Base-by-base conservation (phyloP, 1,140 invertebrate species). In the Acromyrmex heyeri region DNA sequence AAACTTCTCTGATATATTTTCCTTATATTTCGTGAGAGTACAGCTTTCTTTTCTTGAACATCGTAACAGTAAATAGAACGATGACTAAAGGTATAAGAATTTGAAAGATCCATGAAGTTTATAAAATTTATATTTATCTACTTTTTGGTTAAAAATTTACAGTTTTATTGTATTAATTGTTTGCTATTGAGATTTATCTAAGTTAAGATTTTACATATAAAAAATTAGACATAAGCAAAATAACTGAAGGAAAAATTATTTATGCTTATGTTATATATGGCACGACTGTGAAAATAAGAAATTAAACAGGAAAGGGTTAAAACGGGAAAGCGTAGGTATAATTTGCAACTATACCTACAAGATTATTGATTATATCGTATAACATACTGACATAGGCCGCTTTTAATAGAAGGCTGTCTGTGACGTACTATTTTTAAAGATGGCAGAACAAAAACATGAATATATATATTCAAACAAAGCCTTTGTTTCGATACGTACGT, bases 21-120 rank as follows among this genome's bases (percentile, higher is more conserved):
- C 87, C 75, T 83, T 78, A 82, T 67, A 87, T 88, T 81, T 82
- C 21, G 65, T 62, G 38, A 62, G 85, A 85, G 77, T 90, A 75
- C 62, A 55, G 21, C 85, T 90, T 85, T 88, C 90, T 91, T 90
- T 83, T 70, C 67, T 67, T n/a, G 50, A 64, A 64, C 38, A 70
- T 72, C 0, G 27, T 73, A 24, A 10, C 38, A 62, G 44, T 90
- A 87, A 90, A 67, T 78, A 65, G 21, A 65, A 67, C 67, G 76
- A 77, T 92, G 91, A 93, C 83, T 87, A 88, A 85, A 12, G 18
- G 64, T n/a, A 77, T 70, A 64, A 44, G 65, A 86, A 89, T 85
- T 30, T 1, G 1, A 12, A 38, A 59, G 10, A 2, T 59, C 10
- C 3, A 14, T 44, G 2, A 65, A 1, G 0, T 78, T 10, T 34